Evolutionary conservation across 2,113 vertebrate genomes (phyloP).

Genomic region (Burhinus oedicnemus): DNA sequence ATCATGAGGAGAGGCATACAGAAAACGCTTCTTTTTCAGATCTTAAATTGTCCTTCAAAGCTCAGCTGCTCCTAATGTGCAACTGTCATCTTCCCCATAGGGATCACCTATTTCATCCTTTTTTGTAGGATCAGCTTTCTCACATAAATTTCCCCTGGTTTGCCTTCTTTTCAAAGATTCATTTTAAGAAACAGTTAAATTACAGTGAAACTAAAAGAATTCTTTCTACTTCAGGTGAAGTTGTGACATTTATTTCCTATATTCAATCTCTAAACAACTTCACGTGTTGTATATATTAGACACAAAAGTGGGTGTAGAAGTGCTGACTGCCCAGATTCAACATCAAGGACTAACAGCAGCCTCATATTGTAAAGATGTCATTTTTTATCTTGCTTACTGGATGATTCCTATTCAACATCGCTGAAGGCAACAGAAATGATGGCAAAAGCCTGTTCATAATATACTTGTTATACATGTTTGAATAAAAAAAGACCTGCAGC

Average conservation of each 20-base stretch:
- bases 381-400: not conserved
- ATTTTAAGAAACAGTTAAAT: not conserved
- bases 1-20: not conserved
- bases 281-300: not conserved
- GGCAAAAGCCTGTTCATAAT: not conserved
- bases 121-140: not conserved
- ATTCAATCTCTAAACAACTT: not conserved
- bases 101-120: not conserved
- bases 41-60: not conserved
- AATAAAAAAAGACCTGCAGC: not conserved
- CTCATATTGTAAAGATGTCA: not conserved
- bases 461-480: not conserved
- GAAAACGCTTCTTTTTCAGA: not conserved
- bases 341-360: not conserved
- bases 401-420: not conserved
- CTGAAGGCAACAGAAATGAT: not conserved
- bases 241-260: not conserved
- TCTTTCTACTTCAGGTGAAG: not conserved
- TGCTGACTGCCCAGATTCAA: not conserved
- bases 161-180: not conserved
- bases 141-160: not conserved
- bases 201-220: not conserved
- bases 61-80: not conserved
- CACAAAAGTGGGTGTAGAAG: not conserved
- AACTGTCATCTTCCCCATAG: not conserved